Conservation (phyloP, 2,113 vertebrate species). For the Thryonomys swinderianus region DNA sequence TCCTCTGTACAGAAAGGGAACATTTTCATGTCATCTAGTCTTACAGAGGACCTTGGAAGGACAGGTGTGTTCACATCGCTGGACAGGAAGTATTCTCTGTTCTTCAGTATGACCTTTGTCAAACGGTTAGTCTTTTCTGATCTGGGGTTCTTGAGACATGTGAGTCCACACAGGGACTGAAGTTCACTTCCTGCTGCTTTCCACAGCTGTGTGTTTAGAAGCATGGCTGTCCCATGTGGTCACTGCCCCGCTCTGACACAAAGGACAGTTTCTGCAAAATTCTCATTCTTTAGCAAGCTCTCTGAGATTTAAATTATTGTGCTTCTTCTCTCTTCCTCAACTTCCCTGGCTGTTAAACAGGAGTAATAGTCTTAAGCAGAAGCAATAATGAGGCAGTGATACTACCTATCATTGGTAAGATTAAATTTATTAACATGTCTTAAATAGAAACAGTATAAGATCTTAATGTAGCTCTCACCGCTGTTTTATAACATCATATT, state of each 20-base stretch:
- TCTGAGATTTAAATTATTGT: neutral
- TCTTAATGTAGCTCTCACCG: neutral
- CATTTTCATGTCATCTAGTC: neutral
- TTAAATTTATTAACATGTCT: neutral
- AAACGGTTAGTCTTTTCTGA: neutral
- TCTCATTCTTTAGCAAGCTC: neutral
- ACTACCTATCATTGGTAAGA: neutral
- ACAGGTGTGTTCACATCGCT: neutral
- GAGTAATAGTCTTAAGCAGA: neutral
- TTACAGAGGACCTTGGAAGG: neutral
- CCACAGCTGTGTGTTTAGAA: neutral
- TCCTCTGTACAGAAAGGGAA: neutral
- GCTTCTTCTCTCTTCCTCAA: neutral
- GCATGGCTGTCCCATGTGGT: too few species aligned
- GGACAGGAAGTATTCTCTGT: neutral
- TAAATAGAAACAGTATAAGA: neutral
- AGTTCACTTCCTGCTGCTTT: neutral
- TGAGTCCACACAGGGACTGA: neutral
- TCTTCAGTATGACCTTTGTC: neutral
- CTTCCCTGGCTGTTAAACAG: neutral
- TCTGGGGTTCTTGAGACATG: neutral
- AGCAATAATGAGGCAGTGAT: neutral
- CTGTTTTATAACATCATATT: neutral
- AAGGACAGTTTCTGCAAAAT: neutral
- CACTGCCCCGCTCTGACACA: neutral